Conservation (phyloP, 2,888 invertebrate species). For the Lycaena phlaeas region DNA sequence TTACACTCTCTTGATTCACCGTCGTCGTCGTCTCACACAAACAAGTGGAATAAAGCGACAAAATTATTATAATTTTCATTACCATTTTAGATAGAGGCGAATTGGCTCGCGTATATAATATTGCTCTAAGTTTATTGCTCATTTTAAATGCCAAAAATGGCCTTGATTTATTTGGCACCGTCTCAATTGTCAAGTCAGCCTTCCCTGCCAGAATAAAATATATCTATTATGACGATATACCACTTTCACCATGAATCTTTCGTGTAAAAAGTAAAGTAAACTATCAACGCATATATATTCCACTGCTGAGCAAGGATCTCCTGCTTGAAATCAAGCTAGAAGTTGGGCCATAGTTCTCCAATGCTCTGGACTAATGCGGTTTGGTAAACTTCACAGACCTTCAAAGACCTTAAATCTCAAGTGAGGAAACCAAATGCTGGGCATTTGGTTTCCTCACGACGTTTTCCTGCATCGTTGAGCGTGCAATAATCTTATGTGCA, state of each 20-base stretch:
- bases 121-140: conserved; percentile 10
- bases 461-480: no score
- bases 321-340: no score
- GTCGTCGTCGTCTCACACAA: not conserved
- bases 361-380: no score
- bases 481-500: no score
- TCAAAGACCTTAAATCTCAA: no score
- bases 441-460: no score
- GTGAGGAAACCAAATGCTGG: no score
- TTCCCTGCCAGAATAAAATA: conserved; percentile 24
- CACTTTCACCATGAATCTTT: not conserved
- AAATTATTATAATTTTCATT: not conserved
- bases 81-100: conserved; percentile 23
- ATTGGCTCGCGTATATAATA: conserved; percentile 31
- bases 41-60: not conserved
- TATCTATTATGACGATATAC: not conserved
- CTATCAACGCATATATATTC: no score
- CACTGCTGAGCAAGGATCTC: no score
- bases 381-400: no score
- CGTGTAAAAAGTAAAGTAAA: no score
- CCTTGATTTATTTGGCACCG: conserved; percentile 26
- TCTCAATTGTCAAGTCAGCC: conserved; percentile 22
- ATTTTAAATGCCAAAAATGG: conserved; percentile 13
- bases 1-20: not conserved
- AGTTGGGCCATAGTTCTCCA: no score